phyloP scores from a whole-genome alignment of 2,888 invertebrate species.

The Drosophila villosipedis region DNA sequence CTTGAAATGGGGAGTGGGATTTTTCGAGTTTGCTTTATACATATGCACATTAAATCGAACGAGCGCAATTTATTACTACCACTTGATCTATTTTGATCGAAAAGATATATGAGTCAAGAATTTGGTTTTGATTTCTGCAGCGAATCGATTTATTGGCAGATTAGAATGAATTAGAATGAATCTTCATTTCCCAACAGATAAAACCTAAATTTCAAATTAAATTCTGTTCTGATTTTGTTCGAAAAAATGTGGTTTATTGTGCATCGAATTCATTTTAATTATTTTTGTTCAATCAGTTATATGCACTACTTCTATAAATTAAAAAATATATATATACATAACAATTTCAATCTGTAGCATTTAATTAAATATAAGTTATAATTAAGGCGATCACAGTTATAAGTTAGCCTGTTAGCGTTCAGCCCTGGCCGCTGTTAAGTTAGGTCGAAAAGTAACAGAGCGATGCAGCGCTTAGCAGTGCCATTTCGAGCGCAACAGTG shows the following conservation, averaged over 20 bases:
- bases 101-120: slow-evolving; percentile 17
- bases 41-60: slow-evolving; percentile 30
- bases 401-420: background rate
- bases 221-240: background rate
- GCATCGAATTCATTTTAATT: background rate
- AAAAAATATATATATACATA: background rate
- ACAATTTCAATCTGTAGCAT: background rate
- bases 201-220: background rate
- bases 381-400: background rate
- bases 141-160: background rate
- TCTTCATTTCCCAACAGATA: background rate
- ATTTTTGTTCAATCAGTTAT: background rate
- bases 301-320: background rate
- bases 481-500: slow-evolving; percentile 45
- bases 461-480: slow-evolving; percentile 23
- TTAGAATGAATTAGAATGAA: background rate
- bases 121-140: background rate
- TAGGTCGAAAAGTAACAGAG: slow-evolving; percentile 61
- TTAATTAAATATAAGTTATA: background rate
- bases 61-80: slow-evolving; percentile 27
- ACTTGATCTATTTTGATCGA: slow-evolving; percentile 11
- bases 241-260: background rate
- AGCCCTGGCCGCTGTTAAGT: slow-evolving; percentile 58
- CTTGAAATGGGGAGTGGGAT: slow-evolving; percentile 13
- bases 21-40: slow-evolving; percentile 18